phyloP scores from a whole-genome alignment of 2,797 vertebrate genomes.

The Synanceia verrucosa region DNA sequence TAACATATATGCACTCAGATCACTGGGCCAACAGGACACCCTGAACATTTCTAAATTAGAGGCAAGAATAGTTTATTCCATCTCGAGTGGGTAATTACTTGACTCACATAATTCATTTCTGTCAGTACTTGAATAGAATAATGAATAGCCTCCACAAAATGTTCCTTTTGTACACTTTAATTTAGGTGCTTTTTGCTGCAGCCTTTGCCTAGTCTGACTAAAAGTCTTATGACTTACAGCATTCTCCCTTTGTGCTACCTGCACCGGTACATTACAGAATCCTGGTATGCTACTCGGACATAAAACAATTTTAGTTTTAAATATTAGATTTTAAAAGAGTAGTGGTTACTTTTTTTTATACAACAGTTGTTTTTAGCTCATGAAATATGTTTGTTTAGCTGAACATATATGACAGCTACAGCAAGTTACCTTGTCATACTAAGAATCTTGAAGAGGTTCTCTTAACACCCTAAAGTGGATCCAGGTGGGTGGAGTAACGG shows the following conservation, averaged over 20 bases:
- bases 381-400: background rate
- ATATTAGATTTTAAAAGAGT: background rate
- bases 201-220: background rate
- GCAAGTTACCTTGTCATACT: conserved; percentile 21
- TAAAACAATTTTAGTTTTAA: background rate
- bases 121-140: conserved; percentile 31
- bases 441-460: conserved; percentile 53
- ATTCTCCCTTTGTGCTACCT: background rate
- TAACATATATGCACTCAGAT: conserved; percentile 12
- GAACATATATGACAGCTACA: background rate
- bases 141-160: conserved; percentile 24
- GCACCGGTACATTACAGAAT: background rate
- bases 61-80: conserved; percentile 45
- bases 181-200: background rate
- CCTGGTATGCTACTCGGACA: background rate
- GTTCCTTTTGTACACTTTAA: conserved; percentile 1
- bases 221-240: too few relatives aligned
- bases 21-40: conserved; percentile 9
- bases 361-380: too few relatives aligned
- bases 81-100: conserved; percentile 48
- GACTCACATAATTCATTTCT: conserved; percentile 45
- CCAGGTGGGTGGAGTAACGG: conserved; percentile 27
- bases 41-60: conserved; percentile 54
- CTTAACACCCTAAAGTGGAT: conserved; percentile 28
- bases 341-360: too few relatives aligned